phyloP scores from a whole-genome alignment of 2,797 vertebrate genomes.

The Peromyscus attwateri region DNA sequence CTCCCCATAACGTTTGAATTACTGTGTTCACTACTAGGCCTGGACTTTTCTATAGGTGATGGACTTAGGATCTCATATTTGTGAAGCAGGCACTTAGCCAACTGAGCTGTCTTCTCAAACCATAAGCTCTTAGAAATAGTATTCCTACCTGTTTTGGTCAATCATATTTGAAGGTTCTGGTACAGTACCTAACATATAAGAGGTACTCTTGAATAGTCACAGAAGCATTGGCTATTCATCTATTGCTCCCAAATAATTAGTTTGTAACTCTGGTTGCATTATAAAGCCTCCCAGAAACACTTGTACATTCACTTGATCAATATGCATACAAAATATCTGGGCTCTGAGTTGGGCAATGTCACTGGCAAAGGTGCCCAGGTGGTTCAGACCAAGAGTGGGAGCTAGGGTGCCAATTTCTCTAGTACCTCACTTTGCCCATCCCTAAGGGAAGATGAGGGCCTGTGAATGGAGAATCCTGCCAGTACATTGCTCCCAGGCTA shows the following conservation, averaged over 20 bases:
- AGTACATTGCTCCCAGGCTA: too few species aligned
- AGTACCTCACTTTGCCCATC: neutral
- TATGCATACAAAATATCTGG: neutral
- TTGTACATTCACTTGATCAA: neutral
- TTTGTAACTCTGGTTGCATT: neutral
- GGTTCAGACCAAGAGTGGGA: neutral
- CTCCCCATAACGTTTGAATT: neutral
- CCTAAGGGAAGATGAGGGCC: accelerated
- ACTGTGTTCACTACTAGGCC: neutral
- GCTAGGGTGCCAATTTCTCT: too few species aligned
- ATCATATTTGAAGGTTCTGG: neutral
- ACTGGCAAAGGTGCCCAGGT: neutral
- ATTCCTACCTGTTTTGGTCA: neutral
- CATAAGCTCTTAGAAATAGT: neutral
- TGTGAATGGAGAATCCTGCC: neutral
- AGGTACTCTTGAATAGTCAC: neutral
- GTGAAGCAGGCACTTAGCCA: neutral
- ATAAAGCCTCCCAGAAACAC: neutral
- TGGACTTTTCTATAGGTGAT: neutral
- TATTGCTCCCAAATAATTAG: neutral
- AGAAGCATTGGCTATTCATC: neutral
- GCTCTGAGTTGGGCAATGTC: neutral
- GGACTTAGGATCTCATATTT: neutral
- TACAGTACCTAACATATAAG: neutral
- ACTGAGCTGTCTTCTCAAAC: neutral